A percentile compares a stretch with the other conserved stretches of the same genome.
These are phyloP conservation scores for Gallinago undulata DNA, from an alignment of 2,113 vertebrate genomes.

Conservation along the genomic window DNA sequence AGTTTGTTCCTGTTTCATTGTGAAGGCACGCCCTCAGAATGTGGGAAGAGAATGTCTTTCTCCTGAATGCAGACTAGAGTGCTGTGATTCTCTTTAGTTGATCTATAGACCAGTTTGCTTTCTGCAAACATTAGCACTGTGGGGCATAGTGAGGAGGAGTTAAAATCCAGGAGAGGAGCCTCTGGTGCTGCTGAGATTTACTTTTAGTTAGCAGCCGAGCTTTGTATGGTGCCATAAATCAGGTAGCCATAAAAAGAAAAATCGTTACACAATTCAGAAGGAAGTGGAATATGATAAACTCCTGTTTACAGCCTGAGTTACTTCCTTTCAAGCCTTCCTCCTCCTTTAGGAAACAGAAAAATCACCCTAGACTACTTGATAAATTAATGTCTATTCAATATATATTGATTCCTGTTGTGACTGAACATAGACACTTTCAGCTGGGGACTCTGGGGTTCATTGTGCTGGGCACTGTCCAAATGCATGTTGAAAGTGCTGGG, in stretches of 20 bases:
- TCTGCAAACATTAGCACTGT: neutral
- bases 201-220: neutral
- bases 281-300: constrained; percentile 26
- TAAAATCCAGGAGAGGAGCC: neutral
- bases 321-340: neutral
- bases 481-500: neutral
- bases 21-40: constrained; percentile 54
- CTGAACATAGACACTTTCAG: neutral
- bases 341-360: neutral
- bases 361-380: neutral
- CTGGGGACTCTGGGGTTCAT: neutral
- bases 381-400: neutral
- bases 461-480: neutral
- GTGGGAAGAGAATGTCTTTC: constrained; percentile 58
- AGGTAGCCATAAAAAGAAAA: constrained; percentile 9
- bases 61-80: constrained; percentile 20
- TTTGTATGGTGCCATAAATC: constrained; percentile 29
- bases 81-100: constrained; percentile 19
- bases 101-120: neutral
- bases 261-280: neutral
- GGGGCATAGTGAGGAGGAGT: neutral
- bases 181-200: neutral
- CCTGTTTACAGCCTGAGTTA: neutral
- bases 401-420: neutral
- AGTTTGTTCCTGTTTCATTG: constrained; percentile 55